phyloP scores from a whole-genome alignment of 2,113 vertebrate genomes.

The Pardalotus punctatus region DNA sequence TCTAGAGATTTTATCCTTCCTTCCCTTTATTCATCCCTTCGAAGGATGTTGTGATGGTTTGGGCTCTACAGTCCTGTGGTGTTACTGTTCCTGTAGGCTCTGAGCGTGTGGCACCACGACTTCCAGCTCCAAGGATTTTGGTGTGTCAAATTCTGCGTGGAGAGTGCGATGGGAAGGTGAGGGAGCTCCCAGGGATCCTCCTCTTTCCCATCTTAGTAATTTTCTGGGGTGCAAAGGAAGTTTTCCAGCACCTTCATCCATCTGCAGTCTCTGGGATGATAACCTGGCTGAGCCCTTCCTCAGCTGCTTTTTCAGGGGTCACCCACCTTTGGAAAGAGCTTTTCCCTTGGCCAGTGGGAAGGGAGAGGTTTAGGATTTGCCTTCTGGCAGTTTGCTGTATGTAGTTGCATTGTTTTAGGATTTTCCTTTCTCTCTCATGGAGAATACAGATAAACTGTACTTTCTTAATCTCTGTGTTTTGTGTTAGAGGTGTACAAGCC shows the following conservation, averaged over 20 bases:
- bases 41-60: fast-evolving
- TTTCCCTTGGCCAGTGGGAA: neutral
- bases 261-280: neutral
- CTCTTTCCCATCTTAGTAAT: neutral
- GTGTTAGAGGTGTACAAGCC: too few species aligned
- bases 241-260: neutral
- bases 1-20: neutral
- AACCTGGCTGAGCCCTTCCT: fast-evolving
- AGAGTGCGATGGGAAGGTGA: neutral
- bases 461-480: too few species aligned
- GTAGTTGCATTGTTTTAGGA: too few species aligned
- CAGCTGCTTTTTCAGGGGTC: neutral
- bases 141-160: neutral
- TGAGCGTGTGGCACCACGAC: fast-evolving
- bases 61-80: neutral
- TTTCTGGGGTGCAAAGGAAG: neutral
- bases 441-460: too few species aligned
- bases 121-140: neutral
- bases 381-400: neutral
- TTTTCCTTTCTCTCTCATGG: too few species aligned
- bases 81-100: neutral
- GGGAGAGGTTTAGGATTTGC: neutral
- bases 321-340: neutral
- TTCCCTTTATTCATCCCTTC: neutral
- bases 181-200: neutral